Evolutionary conservation across 2,113 vertebrate species (phyloP).

Genomic region (Periophthalmus modestus): DNA sequence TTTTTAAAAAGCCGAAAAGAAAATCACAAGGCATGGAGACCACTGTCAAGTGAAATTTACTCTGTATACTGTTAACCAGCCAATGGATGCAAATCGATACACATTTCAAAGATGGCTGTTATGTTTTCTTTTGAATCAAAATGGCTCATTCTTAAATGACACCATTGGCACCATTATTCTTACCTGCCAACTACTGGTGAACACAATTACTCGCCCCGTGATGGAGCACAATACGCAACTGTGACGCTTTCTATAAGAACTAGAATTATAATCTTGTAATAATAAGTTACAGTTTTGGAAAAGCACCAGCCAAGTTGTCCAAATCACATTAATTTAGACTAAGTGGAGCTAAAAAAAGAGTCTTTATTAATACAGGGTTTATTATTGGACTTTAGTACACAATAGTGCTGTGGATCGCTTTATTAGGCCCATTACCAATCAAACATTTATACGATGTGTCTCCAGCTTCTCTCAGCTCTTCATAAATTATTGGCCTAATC

Average conservation of each 20-base stretch:
- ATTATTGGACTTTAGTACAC: too few relatives aligned
- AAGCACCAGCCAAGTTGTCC: background rate
- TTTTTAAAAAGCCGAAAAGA: constrained; percentile 35
- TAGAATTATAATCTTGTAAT: background rate
- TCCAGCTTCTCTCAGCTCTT: too few relatives aligned
- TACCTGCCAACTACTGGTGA: background rate
- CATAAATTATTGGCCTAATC: too few relatives aligned
- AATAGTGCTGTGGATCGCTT: too few relatives aligned
- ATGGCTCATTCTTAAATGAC: background rate
- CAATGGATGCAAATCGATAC: background rate
- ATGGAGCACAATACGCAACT: background rate
- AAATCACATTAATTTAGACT: background rate
- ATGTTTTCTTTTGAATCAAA: background rate
- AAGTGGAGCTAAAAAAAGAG: too few relatives aligned
- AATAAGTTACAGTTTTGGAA: background rate
- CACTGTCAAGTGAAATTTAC: constrained; percentile 22
- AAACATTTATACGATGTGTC: too few relatives aligned
- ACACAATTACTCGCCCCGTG: background rate
- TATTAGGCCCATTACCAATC: too few relatives aligned
- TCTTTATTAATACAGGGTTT: too few relatives aligned
- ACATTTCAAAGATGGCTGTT: background rate
- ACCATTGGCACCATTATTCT: background rate
- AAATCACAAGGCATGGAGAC: constrained; percentile 20
- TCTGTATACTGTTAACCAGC: constrained; percentile 5
- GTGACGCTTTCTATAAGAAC: background rate